phyloP scores from a whole-genome alignment of 2,888 invertebrate genomes.

The Arrhopalites spinosus region DNA sequence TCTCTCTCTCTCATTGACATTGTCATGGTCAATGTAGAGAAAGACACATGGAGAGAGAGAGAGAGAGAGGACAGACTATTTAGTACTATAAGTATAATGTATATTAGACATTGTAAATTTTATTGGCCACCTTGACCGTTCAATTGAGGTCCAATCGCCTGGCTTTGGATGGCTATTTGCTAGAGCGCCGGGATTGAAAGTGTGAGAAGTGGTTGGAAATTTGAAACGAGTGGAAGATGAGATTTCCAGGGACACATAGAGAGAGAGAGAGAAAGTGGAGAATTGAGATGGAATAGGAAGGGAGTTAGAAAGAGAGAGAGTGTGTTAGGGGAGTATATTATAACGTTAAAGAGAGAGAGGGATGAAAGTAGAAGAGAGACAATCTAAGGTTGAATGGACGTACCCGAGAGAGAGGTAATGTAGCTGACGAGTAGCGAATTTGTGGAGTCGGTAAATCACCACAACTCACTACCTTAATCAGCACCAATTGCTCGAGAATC shows the following conservation, averaged over 20 bases:
- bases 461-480: constrained; percentile 56
- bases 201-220: constrained; percentile 16
- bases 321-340: not conserved
- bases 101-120: constrained; percentile 18
- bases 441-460: constrained; percentile 56
- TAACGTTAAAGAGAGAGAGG: constrained; percentile 24
- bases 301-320: not conserved
- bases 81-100: not conserved
- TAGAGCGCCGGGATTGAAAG: not conserved
- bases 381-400: constrained; percentile 27
- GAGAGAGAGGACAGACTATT: too few relatives aligned
- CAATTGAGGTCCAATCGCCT: constrained; percentile 23
- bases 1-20: too few relatives aligned
- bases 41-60: not conserved
- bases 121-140: constrained; percentile 20
- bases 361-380: constrained; percentile 9
- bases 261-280: constrained; percentile 21
- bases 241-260: constrained; percentile 24
- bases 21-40: not conserved
- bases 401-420: constrained; percentile 51
- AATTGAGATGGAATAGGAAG: constrained; percentile 7
- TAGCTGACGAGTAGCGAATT: constrained; percentile 57
- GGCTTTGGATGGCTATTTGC: constrained; percentile 24
- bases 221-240: constrained; percentile 36
- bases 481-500: constrained; percentile 56